Evolutionary conservation across 2,113 vertebrate genomes (phyloP).

Genomic region (Probosciger aterrimus): DNA sequence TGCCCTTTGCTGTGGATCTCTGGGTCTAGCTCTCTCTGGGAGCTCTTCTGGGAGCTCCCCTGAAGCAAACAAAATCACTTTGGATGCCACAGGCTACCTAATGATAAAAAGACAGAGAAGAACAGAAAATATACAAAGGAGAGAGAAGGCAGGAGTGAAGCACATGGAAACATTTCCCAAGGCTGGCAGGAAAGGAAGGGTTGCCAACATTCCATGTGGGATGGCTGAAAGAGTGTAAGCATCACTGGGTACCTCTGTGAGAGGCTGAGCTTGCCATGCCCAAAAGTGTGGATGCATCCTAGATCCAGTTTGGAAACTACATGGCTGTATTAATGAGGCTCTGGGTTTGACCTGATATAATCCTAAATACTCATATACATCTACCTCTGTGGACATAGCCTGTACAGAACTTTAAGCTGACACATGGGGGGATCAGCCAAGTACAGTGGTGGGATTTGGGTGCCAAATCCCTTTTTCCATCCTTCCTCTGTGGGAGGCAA

Average conservation of each 20-base stretch:
- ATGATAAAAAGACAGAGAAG: neutral
- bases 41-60: neutral
- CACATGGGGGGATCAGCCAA: fast-evolving
- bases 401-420: neutral
- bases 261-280: neutral
- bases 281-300: neutral
- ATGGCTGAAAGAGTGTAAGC: neutral
- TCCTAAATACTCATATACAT: neutral
- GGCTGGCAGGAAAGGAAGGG: neutral
- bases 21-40: neutral
- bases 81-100: neutral
- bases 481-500: neutral
- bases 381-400: neutral
- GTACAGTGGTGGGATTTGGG: neutral
- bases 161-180: neutral
- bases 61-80: neutral
- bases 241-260: neutral
- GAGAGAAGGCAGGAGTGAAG: neutral
- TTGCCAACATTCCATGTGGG: neutral
- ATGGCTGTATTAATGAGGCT: neutral
- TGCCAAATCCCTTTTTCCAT: neutral
- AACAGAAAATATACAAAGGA: neutral
- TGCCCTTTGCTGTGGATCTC: neutral
- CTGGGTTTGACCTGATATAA: neutral
- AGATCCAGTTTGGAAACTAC: neutral